Conservation (phyloP, 2,888 invertebrate species). For the Phyllotreta striolata region DNA sequence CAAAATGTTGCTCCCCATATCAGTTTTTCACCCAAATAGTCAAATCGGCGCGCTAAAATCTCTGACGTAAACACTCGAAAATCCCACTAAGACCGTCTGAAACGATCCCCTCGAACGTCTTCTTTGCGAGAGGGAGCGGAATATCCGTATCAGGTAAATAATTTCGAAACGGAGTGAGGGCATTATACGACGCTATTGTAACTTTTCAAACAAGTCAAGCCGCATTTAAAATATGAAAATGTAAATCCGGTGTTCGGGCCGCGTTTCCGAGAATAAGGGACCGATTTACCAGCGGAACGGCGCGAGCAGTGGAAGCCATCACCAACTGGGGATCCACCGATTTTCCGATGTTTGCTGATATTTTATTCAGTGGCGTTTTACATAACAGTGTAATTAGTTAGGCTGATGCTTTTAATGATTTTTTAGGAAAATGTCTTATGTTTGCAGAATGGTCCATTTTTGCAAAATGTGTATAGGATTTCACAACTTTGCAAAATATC, state of each 20-base stretch:
- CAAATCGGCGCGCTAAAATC: conserved; percentile 24
- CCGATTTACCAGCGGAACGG: conserved; percentile 4
- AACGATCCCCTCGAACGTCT: conserved; percentile 16
- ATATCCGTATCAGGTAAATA: conserved; percentile 36
- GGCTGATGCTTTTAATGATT: no score
- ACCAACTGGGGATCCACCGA: neutral
- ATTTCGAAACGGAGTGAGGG: conserved; percentile 29
- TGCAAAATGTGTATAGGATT: no score
- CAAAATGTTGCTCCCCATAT: neutral
- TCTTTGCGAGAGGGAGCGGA: conserved; percentile 10
- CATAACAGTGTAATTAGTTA: no score
- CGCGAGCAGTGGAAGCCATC: neutral
- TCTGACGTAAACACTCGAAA: conserved; percentile 22
- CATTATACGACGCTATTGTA: conserved; percentile 32
- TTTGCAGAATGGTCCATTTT: no score
- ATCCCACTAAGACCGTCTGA: conserved; percentile 21
- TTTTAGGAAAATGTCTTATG: no score
- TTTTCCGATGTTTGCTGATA: conserved; percentile 1
- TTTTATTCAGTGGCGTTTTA: neutral
- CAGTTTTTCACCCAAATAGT: conserved; percentile 6
- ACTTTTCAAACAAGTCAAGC: conserved; percentile 36
- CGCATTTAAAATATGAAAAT: conserved; percentile 41
- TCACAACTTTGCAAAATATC: no score
- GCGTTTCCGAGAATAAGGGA: conserved; percentile 29
- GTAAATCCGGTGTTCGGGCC: conserved; percentile 33